phyloP scores from a whole-genome alignment of 2,888 invertebrate genomes.

The Limnephilus lunatus region DNA sequence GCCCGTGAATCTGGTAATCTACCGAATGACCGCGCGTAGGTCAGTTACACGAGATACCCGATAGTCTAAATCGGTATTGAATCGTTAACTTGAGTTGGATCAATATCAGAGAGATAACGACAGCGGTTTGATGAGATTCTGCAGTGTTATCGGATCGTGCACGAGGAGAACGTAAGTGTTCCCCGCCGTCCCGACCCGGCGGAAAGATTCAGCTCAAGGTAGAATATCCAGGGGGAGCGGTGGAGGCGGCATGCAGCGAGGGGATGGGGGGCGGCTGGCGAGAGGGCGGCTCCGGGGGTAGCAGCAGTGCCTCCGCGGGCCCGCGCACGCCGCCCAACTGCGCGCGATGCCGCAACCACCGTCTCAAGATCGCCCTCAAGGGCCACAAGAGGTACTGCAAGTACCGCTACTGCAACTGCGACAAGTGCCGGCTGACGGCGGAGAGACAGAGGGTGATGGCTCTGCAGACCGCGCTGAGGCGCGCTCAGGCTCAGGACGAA shows the following conservation, averaged over 20 bases:
- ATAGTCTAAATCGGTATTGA: background rate
- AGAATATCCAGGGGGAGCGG: constrained; percentile 61
- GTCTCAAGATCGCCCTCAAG: constrained; percentile 91
- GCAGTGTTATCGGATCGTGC: background rate
- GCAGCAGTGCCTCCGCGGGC: constrained; percentile 78
- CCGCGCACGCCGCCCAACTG: constrained; percentile 93
- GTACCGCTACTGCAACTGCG: constrained; percentile 89
- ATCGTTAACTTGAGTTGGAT: background rate
- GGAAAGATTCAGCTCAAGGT: constrained; percentile 65
- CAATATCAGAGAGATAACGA: background rate
- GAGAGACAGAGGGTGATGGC: constrained; percentile 95
- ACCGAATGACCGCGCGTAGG: background rate
- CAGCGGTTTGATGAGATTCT: background rate
- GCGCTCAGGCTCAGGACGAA: constrained; percentile 92
- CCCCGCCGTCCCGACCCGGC: constrained; percentile 36
- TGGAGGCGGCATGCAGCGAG: constrained; percentile 69
- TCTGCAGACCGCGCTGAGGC: constrained; percentile 87
- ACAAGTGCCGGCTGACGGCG: constrained; percentile 90
- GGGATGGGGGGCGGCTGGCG: constrained; percentile 76
- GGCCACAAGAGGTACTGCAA: constrained; percentile 96
- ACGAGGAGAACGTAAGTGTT: constrained; percentile 4
- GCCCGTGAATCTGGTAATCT: background rate
- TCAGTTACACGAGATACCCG: background rate
- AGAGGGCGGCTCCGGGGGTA: constrained; percentile 76
- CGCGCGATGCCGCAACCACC: constrained; percentile 94